phyloP scores from a whole-genome alignment of 92 coral and sea anemone genomes.

The Isaurus tuberculatus region DNA sequence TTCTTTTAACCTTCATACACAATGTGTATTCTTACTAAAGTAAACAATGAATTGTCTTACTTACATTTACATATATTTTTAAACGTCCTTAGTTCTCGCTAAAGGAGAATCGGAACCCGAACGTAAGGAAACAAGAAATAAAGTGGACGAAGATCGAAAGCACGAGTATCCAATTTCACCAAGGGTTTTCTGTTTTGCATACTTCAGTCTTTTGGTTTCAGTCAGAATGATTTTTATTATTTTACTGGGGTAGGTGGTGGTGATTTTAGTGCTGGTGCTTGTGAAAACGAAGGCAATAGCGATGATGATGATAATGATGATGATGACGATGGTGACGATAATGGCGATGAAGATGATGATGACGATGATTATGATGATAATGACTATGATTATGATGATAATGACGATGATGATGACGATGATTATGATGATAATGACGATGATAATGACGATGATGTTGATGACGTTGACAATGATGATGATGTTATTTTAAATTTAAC shows the following conservation, averaged over 20 bases:
- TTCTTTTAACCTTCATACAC: neutral
- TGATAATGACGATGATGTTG: too few species aligned
- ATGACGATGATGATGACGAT: too few species aligned
- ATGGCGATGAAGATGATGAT: neutral
- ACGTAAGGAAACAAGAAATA: conserved; percentile 92
- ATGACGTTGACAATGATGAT: too few species aligned
- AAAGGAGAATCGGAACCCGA: conserved; percentile 99
- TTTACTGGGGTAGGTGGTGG: neutral
- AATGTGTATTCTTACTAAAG: neutral
- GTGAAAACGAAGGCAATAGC: neutral
- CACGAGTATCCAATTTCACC: conserved; percentile 93
- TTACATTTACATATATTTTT: neutral
- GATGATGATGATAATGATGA: neutral
- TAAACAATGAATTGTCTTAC: neutral
- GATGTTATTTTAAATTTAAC: too few species aligned
- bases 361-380: too few species aligned
- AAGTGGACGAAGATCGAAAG: conserved; percentile 98
- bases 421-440: neutral
- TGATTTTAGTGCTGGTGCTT: neutral
- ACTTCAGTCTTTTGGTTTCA: neutral
- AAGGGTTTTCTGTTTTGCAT: neutral
- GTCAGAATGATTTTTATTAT: too few species aligned
- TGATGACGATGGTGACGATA: neutral
- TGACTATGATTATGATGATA: too few species aligned
- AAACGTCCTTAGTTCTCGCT: conserved; percentile 78